Conservation (phyloP, 2,888 invertebrate species). For the Diaphora mendica region DNA sequence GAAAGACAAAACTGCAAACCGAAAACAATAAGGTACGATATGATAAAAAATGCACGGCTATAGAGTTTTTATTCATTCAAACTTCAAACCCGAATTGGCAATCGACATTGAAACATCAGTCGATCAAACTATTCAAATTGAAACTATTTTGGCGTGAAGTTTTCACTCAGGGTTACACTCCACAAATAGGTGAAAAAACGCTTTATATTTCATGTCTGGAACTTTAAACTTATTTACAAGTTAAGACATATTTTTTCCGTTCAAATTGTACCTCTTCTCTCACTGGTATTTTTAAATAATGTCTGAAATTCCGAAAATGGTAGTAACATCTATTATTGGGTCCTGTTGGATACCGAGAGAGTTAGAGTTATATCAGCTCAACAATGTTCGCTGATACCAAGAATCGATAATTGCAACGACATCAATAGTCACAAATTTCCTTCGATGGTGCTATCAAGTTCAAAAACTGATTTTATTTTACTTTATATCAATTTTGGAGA, state of each 20-base stretch:
- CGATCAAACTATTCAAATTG: conserved; percentile 41
- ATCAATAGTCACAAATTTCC: no score
- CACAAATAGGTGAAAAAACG: conserved; percentile 7
- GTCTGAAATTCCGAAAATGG: not conserved
- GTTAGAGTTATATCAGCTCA: no score
- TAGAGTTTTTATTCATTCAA: conserved; percentile 43
- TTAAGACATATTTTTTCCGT: not conserved
- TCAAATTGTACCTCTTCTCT: not conserved
- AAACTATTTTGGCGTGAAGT: conserved; percentile 43
- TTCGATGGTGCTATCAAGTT: no score
- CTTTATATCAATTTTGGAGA: no score
- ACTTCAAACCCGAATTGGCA: conserved; percentile 39
- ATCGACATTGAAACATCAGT: conserved; percentile 42
- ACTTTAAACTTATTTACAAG: not conserved
- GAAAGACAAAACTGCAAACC: conserved; percentile 22
- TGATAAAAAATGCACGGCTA: conserved; percentile 24
- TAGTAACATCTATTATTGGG: no score
- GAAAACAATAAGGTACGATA: conserved; percentile 41
- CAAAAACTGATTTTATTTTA: no score
- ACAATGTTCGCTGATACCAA: no score
- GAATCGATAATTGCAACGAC: no score
- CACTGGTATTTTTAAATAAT: not conserved
- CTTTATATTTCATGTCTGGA: not conserved
- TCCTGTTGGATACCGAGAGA: no score
- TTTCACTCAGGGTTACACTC: conserved; percentile 22